A percentile compares a stretch with the other conserved stretches of the same genome.
Evolutionary conservation across 2,797 vertebrate species (phyloP).

Genomic region (Apodemus agrarius): DNA sequence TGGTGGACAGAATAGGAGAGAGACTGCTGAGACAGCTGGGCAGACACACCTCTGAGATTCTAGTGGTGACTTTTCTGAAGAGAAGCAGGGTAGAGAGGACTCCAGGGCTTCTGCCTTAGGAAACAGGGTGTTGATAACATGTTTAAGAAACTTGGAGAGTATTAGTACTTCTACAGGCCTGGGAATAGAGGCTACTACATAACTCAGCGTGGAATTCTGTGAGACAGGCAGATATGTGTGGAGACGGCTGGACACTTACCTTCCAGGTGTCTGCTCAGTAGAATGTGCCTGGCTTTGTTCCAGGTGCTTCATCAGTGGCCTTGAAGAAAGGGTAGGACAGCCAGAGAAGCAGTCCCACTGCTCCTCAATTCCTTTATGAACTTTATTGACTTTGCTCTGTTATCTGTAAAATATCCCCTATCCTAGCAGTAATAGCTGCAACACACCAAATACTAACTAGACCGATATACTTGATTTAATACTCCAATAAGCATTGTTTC

Average conservation of each 20-base stretch:
- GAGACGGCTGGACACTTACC: not conserved
- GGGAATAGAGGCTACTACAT: not conserved
- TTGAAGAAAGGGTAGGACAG: not conserved
- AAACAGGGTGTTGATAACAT: not conserved
- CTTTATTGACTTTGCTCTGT: not conserved
- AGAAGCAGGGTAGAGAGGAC: not conserved
- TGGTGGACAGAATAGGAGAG: not conserved
- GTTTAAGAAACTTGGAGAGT: not conserved
- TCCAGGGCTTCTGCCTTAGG: not conserved
- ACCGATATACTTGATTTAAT: not conserved
- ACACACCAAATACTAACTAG: not conserved
- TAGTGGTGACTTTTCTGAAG: not conserved
- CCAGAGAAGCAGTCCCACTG: not conserved
- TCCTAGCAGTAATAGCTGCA: not conserved
- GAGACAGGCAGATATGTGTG: not conserved
- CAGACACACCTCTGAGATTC: constrained; percentile 20
- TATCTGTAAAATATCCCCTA: not conserved
- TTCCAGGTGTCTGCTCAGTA: not conserved
- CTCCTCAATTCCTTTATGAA: not conserved
- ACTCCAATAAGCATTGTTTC: not conserved
- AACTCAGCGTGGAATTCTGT: not conserved
- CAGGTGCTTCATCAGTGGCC: not conserved
- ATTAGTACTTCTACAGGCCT: not conserved
- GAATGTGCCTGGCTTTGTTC: not conserved
- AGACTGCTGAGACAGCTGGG: not conserved